These are phyloP conservation scores for Drosophila sp. DNA, from an alignment of 1,140 invertebrate species.

Conservation along the genomic window DNA sequence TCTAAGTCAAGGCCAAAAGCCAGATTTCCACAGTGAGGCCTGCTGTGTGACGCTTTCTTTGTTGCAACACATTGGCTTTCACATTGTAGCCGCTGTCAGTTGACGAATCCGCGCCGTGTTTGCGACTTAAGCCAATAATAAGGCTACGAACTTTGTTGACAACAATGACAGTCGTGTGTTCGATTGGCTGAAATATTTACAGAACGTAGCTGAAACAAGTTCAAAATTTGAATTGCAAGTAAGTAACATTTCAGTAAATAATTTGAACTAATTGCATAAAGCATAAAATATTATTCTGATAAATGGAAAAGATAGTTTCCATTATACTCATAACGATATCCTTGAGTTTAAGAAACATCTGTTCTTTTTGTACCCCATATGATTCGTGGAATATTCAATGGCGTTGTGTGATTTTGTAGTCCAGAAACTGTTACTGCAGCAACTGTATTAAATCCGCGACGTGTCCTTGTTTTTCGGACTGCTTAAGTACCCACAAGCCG, in stretches of 20 bases:
- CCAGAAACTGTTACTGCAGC: background rate
- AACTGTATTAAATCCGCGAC: background rate
- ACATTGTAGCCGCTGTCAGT: background rate
- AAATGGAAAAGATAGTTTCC: too few species aligned
- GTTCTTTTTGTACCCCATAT: too few species aligned
- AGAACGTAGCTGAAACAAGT: too few species aligned
- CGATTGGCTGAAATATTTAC: background rate
- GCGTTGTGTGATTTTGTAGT: background rate
- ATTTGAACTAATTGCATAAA: too few species aligned
- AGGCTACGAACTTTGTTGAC: background rate
- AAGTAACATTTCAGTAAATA: too few species aligned
- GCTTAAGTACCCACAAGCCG: conserved; percentile 18
- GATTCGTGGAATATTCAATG: too few species aligned
- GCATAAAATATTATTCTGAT: too few species aligned
- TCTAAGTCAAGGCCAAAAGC: background rate
- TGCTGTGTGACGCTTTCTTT: background rate
- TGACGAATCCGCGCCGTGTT: background rate
- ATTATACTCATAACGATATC: too few species aligned
- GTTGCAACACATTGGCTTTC: background rate
- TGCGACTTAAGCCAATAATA: background rate
- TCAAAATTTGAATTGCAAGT: too few species aligned
- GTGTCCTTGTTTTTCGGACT: background rate
- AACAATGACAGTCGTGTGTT: background rate
- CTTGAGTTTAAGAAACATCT: too few species aligned
- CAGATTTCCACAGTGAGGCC: background rate